Evolutionary conservation across 2,888 invertebrate species (phyloP), one percentile per base, ranked within the genome.

Genomic region (Choristoneura rosaceana): DNA sequence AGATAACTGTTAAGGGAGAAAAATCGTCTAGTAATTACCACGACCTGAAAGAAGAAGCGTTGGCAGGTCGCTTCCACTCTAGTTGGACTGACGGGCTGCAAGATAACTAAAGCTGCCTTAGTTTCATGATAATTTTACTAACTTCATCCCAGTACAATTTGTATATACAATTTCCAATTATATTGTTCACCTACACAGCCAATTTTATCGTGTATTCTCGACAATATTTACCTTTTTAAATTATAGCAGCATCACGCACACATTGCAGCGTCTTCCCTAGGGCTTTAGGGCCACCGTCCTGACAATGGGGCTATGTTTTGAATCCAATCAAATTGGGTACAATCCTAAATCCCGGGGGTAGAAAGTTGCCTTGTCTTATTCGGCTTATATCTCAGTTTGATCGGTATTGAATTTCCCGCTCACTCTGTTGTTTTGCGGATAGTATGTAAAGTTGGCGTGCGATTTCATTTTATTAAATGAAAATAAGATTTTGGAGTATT

Each of bases 301-400:
- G 77, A 79, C 79, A 82, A 81, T 78, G 65, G 76, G 71, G 75
- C 76, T 79, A 77, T 78, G 79, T 81, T 82, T 80, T 76, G 76
- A 74, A 82, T 80, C 75, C 78, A 80, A 84, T 84, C 82, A 82
- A 80, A 79, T 77, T 73, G 38, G 66, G 25, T 61, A 38, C 38
- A 74, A 61, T 59, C 58, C 50, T 43, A 43, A 34, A 33, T 60
- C 74, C 58, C 25, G 5, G 15, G 68, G 74, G 71, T 52, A 41
- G 58, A 45, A 64, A 68, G 61, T 68, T 68, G 47, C 55, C 69
- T 58, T 47, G 66, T 70, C 52, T 50, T 73, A 41, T 62, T 38
- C 62, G 25, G 66, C 55, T 62, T 65, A 43, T 61, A 62, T 55
- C 38, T 61, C 38, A 41, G 45, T 67, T 67, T 34, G 66, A 58